phyloP scores from a whole-genome alignment of 2,888 invertebrate species.

The Atrina japonica region DNA sequence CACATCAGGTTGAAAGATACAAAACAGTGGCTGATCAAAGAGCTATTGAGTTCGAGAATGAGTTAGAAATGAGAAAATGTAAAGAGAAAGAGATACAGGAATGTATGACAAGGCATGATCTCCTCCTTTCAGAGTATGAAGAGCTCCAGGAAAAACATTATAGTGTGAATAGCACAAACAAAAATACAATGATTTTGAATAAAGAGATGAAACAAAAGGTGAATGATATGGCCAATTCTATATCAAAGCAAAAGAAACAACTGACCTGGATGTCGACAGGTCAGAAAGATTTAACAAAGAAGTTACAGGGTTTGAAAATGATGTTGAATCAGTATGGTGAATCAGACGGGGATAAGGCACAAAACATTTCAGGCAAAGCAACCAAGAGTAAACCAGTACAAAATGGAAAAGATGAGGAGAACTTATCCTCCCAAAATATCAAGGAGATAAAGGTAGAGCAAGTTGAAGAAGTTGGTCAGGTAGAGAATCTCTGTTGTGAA shows the following conservation, averaged over 20 bases:
- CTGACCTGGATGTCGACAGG: no score
- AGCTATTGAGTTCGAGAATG: not conserved
- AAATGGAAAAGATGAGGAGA: not conserved
- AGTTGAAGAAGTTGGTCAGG: no score
- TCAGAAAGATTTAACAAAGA: no score
- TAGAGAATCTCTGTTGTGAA: no score
- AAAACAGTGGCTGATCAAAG: no score
- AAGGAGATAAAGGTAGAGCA: no score
- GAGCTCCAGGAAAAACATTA: not conserved
- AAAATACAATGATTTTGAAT: not conserved
- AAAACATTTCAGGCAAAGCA: not conserved
- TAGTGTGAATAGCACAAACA: conserved; percentile 5
- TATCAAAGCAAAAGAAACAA: no score
- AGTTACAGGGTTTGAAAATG: no score
- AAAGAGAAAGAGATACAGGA: conserved; percentile 42
- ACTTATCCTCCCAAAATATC: no score
- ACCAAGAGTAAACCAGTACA: not conserved
- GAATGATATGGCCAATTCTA: not conserved
- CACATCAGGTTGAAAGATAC: no score
- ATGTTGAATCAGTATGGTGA: no score
- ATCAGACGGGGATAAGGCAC: not conserved
- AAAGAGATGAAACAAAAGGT: conserved; percentile 9
- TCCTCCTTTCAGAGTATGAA: conserved; percentile 7
- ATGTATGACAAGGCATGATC: conserved; percentile 40
- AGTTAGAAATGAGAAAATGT: conserved; percentile 11